Evolutionary conservation across 2,113 vertebrate species (phyloP), one percentile per base, ranked within the genome.

Genomic region (Gavialis gangeticus): DNA sequence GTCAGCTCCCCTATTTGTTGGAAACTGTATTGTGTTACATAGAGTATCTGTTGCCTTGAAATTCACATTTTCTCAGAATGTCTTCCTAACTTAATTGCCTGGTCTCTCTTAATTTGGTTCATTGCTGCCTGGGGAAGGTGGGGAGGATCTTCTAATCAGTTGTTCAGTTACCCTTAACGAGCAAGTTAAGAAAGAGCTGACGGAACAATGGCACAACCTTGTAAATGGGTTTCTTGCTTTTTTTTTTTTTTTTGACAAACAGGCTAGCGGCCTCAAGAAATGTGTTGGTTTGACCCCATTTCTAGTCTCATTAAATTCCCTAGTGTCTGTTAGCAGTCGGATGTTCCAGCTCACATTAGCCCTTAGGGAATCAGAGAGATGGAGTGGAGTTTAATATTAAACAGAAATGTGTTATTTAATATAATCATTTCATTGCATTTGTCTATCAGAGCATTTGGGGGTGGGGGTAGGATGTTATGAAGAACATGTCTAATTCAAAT

Each of bases 251-350:
- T 92, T 30, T 84, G 84, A 80, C 80, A 93, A 90, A 85, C 63
- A 91, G 67, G 24, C 19, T 21, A 66, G 58, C 54, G 71, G 93
- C 87, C 79, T 64, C 93, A 57, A 93, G 78, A 85, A 95, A 91
- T 92, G 56, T 92, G 27, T 55, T 90, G 54, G 6, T 94, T 89
- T 91, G 93, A 93, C 89, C 82, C 25, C 83, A 71, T 93, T 96
- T 94, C 84, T 92, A 82, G 84, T 84, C 95, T 94, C 95, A 93
- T 95, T 97, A 96, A 94, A 96, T 93, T 95, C 84, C 27, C 46
- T 92, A 2, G 2, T 89, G 24, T 85, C 91, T 96, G 86, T 75
- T 87, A 79, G 78, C 63, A 58, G 57, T 28, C 10, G 27, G 30
- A 60, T 95, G 94, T 94, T 90, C 87, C 84, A 92, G 82, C 22